Percentiles rank a stretch among this genome's conserved stretches.
Evolutionary conservation across 2,888 invertebrate species (phyloP).

Genomic region (Thymelicus lineola): DNA sequence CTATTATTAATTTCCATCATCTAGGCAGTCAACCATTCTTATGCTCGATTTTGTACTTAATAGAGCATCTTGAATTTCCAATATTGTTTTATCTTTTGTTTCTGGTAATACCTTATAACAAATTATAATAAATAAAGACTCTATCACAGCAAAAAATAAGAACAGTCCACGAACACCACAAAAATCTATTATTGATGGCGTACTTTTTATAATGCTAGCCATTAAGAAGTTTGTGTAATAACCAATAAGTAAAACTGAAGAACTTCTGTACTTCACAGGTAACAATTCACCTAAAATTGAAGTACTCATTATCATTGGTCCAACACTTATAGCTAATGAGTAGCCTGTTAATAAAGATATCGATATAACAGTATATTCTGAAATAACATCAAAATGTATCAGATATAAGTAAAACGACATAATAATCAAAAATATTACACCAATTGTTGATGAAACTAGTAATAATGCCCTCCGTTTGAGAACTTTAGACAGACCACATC

Average conservation of each 20-base stretch:
- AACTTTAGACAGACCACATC: conserved; percentile 52
- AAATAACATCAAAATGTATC: conserved; percentile 37
- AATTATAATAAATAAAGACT: conserved; percentile 31
- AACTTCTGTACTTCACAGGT: conserved; percentile 36
- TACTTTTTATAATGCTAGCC: conserved; percentile 37
- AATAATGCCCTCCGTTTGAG: conserved; percentile 51
- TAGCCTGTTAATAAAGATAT: conserved; percentile 57
- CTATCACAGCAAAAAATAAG: conserved; percentile 41
- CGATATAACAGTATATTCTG: conserved; percentile 50
- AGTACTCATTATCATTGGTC: conserved; percentile 54
- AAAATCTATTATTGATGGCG: conserved; percentile 39
- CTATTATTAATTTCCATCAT: too few relatives aligned
- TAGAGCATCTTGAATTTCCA: conserved; percentile 34
- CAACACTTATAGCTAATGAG: conserved; percentile 54
- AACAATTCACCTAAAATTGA: conserved; percentile 45
- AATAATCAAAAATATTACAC: conserved; percentile 41
- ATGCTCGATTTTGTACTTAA: conserved; percentile 26
- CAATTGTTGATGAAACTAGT: conserved; percentile 44
- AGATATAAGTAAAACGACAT: conserved; percentile 48
- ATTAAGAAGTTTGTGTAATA: conserved; percentile 18
- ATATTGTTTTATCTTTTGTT: conserved; percentile 23
- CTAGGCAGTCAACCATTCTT: too few relatives aligned
- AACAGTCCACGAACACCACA: conserved; percentile 42
- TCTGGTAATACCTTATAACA: conserved; percentile 45
- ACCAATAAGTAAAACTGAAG: conserved; percentile 18